Evolutionary conservation across 2,113 vertebrate species (phyloP), one percentile per base, ranked within the genome.

Genomic region (Epinephelus cyanopodus): DNA sequence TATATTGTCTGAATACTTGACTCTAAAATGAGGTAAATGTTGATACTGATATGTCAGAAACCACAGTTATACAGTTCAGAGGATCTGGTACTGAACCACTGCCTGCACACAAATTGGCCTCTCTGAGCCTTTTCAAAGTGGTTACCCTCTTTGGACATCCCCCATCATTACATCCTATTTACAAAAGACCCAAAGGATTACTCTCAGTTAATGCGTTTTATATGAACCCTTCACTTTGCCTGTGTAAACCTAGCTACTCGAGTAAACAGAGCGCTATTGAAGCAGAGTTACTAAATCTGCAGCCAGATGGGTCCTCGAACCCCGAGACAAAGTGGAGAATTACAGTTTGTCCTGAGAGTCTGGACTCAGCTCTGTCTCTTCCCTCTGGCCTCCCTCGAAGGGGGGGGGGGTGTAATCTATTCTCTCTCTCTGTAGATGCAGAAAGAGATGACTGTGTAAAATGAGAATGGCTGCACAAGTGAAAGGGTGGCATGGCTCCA

Each of bases 111-210:
- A 87, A 66, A 83, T 73, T 72, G 48, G 60, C 71, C 60, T 79
- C 61, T 70, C 50, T 76, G 72, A 90, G 63, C 75, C 61, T 83
- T 83, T 86, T 85, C 54, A 77, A 69, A 86, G 68, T 42, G 66
- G 53, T 76, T 78, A 64, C 61, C 79, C 82, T 85, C 74, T 77
- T 66, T 86, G 85, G 79, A 86, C 81, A 79, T 71, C 82, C 76
- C 82, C 79, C 79, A 25, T 90, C 81, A 90, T 88, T 90, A 90
- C 87, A 90, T 88, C 82, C 81, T 93, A 90, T 92, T 92, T 91
- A 90, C 90, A 73, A 86, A 89, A 88, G 88, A 91, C 76, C 79
- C 61, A 75, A 86, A 77, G 87, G 87, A 87, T 91, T 90, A 87
- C 82, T 87, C 88, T 81, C 73, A 81, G 88, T 81, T 90, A 83